Evolutionary conservation across 37 sponge, comb jelly and placozoan species (phyloP).

Genomic region (Halisarca cf. caerulea): DNA sequence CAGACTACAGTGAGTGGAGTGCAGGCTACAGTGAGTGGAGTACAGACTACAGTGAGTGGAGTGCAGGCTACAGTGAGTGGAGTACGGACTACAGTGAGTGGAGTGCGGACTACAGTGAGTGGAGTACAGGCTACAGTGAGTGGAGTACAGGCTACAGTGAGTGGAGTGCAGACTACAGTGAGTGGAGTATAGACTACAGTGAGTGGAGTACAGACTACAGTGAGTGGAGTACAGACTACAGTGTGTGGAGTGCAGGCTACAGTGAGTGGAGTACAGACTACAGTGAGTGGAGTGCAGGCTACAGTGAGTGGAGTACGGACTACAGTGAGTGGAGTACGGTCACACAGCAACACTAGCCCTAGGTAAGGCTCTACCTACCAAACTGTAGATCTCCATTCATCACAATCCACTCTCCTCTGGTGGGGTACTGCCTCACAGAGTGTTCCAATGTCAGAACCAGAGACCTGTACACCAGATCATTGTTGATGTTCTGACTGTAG

Average conservation of each 20-base stretch:
- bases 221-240: too few species aligned
- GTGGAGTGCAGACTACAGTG: not conserved
- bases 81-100: not conserved
- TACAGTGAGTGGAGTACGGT: not conserved
- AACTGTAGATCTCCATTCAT: conserved; percentile 42
- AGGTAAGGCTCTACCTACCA: conserved; percentile 36
- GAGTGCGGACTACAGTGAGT: not conserved
- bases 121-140: too few species aligned
- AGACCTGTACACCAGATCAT: conserved; percentile 44
- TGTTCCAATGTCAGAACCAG: conserved; percentile 42
- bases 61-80: too few species aligned
- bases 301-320: too few species aligned
- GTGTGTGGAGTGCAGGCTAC: not conserved
- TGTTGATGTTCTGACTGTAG: conserved; percentile 45
- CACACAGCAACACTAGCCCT: too few species aligned
- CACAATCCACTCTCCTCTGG: conserved; percentile 46
- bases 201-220: too few species aligned
- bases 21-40: too few species aligned
- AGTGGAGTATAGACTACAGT: too few species aligned
- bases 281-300: too few species aligned
- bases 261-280: too few species aligned
- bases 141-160: not conserved
- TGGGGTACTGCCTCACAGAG: conserved; percentile 49
- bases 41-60: too few species aligned
- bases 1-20: not conserved